phyloP scores from a whole-genome alignment of 2,797 vertebrate species.

The Amblyraja radiata region DNA sequence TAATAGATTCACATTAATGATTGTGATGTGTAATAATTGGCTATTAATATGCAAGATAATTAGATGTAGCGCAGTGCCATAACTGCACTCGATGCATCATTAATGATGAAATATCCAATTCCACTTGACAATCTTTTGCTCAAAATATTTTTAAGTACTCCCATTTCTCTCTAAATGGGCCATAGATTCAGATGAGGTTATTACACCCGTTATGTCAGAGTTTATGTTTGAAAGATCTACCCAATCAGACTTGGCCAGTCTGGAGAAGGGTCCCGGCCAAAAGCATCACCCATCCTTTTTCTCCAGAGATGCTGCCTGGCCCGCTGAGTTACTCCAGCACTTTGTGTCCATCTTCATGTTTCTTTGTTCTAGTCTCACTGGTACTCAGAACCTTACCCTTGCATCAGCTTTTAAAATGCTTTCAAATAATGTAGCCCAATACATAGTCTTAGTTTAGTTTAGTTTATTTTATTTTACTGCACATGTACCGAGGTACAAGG shows the following conservation, averaged over 20 bases:
- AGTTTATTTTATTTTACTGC: too few species aligned
- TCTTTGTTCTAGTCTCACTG: too few species aligned
- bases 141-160: background rate
- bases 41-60: background rate
- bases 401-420: too few species aligned
- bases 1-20: slow-evolving; percentile 30
- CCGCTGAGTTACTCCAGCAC: too few species aligned
- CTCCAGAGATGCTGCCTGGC: background rate
- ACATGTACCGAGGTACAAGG: too few species aligned
- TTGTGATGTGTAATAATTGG: background rate
- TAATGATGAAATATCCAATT: background rate
- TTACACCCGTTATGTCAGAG: background rate
- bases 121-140: background rate
- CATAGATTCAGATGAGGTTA: background rate
- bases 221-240: background rate
- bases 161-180: background rate
- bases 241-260: too few species aligned
- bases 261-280: too few species aligned
- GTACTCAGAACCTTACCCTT: too few species aligned
- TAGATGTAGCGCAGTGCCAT: background rate
- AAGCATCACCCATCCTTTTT: background rate
- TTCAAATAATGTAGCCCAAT: too few species aligned
- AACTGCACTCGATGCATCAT: background rate
- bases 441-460: too few species aligned
- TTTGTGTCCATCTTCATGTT: too few species aligned